These are phyloP conservation scores for Oreochromis spilurus DNA, from an alignment of 2,113 vertebrate genomes.

Conservation along the genomic window DNA sequence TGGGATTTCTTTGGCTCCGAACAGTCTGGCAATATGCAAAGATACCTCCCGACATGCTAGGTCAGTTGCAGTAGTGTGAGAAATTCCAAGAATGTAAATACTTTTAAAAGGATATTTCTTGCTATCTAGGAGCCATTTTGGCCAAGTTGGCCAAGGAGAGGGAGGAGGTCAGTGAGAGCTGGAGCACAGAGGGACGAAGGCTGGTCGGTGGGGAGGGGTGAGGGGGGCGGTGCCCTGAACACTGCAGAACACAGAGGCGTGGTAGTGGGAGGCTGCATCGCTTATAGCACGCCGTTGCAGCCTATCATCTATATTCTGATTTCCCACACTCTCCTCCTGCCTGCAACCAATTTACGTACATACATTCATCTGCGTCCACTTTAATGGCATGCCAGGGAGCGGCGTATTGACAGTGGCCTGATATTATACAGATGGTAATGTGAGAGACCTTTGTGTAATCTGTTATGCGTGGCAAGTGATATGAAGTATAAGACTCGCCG, in stretches of 20 bases:
- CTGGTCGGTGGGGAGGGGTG: neutral
- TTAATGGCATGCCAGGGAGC: constrained; percentile 59
- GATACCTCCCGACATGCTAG: neutral
- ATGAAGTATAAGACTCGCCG: constrained; percentile 52
- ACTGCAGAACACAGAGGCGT: constrained; percentile 46
- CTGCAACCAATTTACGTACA: constrained; percentile 39
- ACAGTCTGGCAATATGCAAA: constrained; percentile 23
- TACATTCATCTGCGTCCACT: constrained; percentile 65
- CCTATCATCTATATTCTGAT: constrained; percentile 39
- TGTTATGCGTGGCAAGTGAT: constrained; percentile 61
- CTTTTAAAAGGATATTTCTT: constrained; percentile 22
- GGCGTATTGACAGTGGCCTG: constrained; percentile 45
- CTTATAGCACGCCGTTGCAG: constrained; percentile 22
- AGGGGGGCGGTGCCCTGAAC: constrained; percentile 7
- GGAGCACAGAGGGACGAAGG: neutral
- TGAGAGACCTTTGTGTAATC: constrained; percentile 60
- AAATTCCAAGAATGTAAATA: constrained; percentile 12
- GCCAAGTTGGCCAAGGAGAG: neutral
- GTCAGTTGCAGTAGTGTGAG: neutral
- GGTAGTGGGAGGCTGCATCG: constrained; percentile 43
- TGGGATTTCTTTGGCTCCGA: constrained; percentile 28
- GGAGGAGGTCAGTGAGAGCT: neutral
- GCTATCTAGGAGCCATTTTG: neutral
- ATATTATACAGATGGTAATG: constrained; percentile 59
- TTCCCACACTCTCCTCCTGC: constrained; percentile 37